Base-by-base conservation (phyloP, 2,797 vertebrate genomes). In the Ctenosaura bakeri region DNA sequence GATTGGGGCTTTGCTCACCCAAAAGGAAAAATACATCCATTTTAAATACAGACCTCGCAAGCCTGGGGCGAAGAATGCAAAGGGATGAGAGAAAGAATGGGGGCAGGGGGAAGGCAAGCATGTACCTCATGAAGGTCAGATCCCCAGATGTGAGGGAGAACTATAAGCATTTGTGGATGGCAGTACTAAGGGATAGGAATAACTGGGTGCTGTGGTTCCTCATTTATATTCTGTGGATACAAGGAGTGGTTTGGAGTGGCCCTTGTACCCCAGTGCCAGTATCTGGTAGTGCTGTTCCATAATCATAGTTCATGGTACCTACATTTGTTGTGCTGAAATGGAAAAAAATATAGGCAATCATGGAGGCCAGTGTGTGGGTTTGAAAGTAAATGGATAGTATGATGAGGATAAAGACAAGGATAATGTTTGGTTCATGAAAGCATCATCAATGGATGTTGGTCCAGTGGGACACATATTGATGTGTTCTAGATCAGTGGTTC, bases 141-240 rank as follows among this genome's bases (percentile, higher is more conserved):
- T 4, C 42, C 42, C 0, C 42, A 46, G 4, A 46, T 46, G 42
- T 3, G 42, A 46, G 42, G 42, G 42, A 46, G 42, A 4, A 46
- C 42, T 29, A 3, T 18, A 22, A 42, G 22, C 29, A 18, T n/a
- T 78, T 87, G 24, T 88, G 29, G n/a, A 82, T 91, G 77, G 78
- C 74, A 20, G 26, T 81, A 12, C 13, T 64, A 88, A 88, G 50
- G 83, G 91, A 35, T 52, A 1, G 73, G 54, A 89, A 50, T 76
- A 77, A 16, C n/a, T 38, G 18, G 50, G 62, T 77, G 24, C 20
- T 90, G 7, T 9, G 20, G 73, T 74, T 69, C 69, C 79, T 83
- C 26, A 26, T 16, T 66, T 89, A 35, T 76, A 18, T 86, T 86
- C 16, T 71, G 78, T 86, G 90, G 66, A 0, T 71, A 88, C 71